These are phyloP conservation scores for Xestoiulus laeticollis DNA, from an alignment of 2,888 invertebrate genomes.

Conservation along the genomic window DNA sequence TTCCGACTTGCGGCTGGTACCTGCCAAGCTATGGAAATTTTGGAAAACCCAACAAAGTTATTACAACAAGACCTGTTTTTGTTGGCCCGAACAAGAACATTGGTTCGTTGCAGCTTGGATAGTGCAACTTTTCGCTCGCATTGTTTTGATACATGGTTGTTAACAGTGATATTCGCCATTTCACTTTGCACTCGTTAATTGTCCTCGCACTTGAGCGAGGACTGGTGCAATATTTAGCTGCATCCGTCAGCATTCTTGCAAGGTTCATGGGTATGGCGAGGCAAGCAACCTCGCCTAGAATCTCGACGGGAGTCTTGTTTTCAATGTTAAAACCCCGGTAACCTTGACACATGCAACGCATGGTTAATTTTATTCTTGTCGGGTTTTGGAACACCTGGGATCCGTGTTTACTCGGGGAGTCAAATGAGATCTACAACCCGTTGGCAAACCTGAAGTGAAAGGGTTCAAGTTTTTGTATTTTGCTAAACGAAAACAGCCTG, in stretches of 20 bases:
- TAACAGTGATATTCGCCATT: background rate
- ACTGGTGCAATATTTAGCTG: background rate
- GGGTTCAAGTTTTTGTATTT: background rate
- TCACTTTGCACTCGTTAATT: background rate
- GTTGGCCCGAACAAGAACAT: background rate
- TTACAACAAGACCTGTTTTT: background rate
- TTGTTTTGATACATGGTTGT: background rate
- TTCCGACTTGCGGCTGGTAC: background rate
- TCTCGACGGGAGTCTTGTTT: background rate
- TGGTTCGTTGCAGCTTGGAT: background rate
- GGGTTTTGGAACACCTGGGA: background rate
- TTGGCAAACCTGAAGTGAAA: background rate
- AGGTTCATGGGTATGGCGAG: background rate
- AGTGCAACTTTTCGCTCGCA: background rate
- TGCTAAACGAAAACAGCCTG: no score
- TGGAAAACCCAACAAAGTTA: background rate
- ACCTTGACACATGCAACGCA: constrained; percentile 11
- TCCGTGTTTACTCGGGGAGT: background rate
- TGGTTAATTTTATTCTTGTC: background rate
- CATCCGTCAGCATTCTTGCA: background rate
- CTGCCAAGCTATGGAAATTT: no score
- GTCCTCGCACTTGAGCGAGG: background rate
- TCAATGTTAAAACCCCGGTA: background rate
- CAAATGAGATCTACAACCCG: background rate
- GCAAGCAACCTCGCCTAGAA: background rate